These are phyloP conservation scores for Germaria angustata DNA, from an alignment of 2,888 invertebrate species.

Conservation along the genomic window DNA sequence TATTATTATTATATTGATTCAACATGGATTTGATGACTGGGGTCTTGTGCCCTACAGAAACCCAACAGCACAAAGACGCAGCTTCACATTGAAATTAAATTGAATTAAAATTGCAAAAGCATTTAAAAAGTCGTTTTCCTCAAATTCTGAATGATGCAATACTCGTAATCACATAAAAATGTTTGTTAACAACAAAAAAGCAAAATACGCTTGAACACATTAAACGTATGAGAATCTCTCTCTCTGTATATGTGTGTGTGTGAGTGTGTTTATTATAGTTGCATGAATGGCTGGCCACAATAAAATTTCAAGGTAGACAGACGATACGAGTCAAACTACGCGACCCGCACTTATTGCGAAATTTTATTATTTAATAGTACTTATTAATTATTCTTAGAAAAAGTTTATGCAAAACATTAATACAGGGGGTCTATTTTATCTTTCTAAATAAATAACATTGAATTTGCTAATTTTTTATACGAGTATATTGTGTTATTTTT, in stretches of 20 bases:
- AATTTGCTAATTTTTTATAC: too few species aligned
- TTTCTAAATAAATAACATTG: background rate
- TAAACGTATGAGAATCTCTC: background rate
- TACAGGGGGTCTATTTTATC: background rate
- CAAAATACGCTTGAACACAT: background rate
- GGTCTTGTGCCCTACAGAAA: too few species aligned
- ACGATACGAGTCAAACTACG: background rate
- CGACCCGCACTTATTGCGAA: background rate
- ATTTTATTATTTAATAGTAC: constrained; percentile 20
- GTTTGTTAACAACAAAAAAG: background rate
- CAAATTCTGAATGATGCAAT: background rate
- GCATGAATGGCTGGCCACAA: background rate
- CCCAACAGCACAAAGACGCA: too few species aligned
- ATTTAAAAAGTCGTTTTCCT: background rate
- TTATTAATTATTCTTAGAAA: constrained; percentile 8
- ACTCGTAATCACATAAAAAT: background rate
- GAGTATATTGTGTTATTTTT: too few species aligned
- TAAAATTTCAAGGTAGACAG: background rate
- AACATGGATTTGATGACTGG: too few species aligned
- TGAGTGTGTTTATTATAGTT: too few species aligned
- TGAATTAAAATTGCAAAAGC: background rate
- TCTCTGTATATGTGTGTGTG: too few species aligned
- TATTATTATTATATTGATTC: too few species aligned
- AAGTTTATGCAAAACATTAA: background rate
- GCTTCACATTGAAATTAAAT: background rate